Base-by-base conservation (phyloP, 30 jellyfish, hydroid and myxozoan genomes). In the Cassiopea andromeda region DNA sequence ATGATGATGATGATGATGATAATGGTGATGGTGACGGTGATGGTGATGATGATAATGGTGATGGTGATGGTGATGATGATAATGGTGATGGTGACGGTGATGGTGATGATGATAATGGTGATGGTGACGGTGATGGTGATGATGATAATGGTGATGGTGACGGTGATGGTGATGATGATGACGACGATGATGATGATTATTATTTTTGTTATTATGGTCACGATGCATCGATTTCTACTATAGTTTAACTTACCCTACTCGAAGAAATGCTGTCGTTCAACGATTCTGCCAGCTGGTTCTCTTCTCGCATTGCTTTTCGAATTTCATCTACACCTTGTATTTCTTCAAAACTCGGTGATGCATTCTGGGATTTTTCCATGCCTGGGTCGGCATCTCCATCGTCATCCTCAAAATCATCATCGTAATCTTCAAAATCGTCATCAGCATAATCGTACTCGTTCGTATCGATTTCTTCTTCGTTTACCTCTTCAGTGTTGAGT, bases 361-460 rank as follows among this genome's bases (percentile, higher is more conserved):
- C 91, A 2, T 73, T 58, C 15, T 45, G 60, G 4, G 45, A 82
- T 7, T 87, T 81, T 70, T n/a, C 90, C 4, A 78, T 83, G 66
- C 18, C 88, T 48, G 14, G 85, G 44, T 18, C 92, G 50, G 84
- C 92, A 75, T 91, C 88, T 50, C 83, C 97, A 43, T 91, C 94
- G 48, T 81, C 92, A 27, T 76, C 88, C 9, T 92, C 97, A 77
- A 61, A 78, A 77, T 92, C 95, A 67, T 83, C 87, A 69, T 92
- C 97, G 46, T 85, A 75, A 74, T 86, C 96, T 19, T 91, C 94
- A 75, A 58, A 78, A 73, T 85, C 93, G 4, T 60, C 89, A 77
- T 87, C 90, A 18, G 49, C 96, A 61, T 92, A 71, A 71, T 74
- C 89, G 46, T 83, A 80, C 75, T 80, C 98, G 49, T 90, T 76